Conservation (phyloP, 2,797 vertebrate species). For the Sebastolobus alascanus region DNA sequence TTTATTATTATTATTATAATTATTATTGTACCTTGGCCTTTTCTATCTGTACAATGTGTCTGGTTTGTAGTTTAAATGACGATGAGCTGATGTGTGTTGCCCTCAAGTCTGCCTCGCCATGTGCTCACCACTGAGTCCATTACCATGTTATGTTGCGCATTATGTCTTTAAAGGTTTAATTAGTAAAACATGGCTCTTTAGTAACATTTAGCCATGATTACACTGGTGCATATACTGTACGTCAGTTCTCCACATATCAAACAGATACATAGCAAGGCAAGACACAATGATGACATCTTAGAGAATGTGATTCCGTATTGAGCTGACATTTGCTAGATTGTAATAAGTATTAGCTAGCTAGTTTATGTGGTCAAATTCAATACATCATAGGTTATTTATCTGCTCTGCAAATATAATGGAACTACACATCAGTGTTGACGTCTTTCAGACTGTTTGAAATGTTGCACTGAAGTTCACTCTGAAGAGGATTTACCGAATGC, state of each 20-base stretch:
- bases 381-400: neutral
- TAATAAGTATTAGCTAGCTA: neutral
- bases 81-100: neutral
- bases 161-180: neutral
- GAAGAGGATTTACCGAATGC: no score
- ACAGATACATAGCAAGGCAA: no score
- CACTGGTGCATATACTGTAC: neutral
- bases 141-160: neutral
- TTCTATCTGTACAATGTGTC: neutral
- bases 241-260: neutral
- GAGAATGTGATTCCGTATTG: neutral
- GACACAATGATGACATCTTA: no score
- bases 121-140: neutral
- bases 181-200: neutral
- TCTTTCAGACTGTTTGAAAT: no score
- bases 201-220: neutral
- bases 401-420: neutral
- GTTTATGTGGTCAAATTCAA: neutral
- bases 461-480: no score
- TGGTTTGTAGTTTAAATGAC: neutral
- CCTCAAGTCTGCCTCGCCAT: neutral
- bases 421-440: neutral
- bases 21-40: neutral
- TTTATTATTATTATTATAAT: no score
- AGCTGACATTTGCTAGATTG: neutral